Evolutionary conservation across 2,797 vertebrate species (phyloP), one percentile per base, ranked within the genome.

Genomic region (Cirrhinus molitorella): DNA sequence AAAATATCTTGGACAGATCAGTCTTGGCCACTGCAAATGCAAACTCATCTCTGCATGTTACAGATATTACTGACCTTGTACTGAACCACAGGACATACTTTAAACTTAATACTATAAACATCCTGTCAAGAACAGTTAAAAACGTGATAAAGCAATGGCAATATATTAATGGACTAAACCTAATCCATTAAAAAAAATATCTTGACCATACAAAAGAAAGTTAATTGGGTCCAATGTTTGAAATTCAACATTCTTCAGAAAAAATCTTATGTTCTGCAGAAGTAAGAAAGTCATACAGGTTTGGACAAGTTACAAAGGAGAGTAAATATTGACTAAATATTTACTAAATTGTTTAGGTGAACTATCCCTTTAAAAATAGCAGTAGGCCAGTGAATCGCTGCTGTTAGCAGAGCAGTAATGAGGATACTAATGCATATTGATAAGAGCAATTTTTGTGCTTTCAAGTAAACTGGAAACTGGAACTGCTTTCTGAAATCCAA

Each of bases 1-100:
- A 84, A 79, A 83, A 89, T 57, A 85, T 43, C 43, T 53, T 63
- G 31, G 23, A 67, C 34, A 4, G 51, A 34, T 34, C 65, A 40
- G 19, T 70, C 19, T 45, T 40, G 23, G 37, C 45, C 31, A 63
- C 16, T 51, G 37, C 21, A 65, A 79, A 55, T 37, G 37, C 59
- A 55, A 75, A 80, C 8, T 70, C 76, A 76, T 75, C 14, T 57
- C 37, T 74, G 77, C 25, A 14, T 17, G 57, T 74, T 47, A 81
- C 25, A 66, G 21, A 31, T 34, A 82, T 59, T 7, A 10, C 23
- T 82, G 71, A 74, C 80, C 61, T 31, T 67, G 47, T 17, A 82
- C 47, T 75, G 23, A 82, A 82, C 71, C 31, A 66, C 45, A 65
- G 34, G 3, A 25, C 6, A 66, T 17, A 28, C 8, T 63, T 13